Evolutionary conservation across 2,888 invertebrate species (phyloP).

Genomic region (Callyntrura sp.): DNA sequence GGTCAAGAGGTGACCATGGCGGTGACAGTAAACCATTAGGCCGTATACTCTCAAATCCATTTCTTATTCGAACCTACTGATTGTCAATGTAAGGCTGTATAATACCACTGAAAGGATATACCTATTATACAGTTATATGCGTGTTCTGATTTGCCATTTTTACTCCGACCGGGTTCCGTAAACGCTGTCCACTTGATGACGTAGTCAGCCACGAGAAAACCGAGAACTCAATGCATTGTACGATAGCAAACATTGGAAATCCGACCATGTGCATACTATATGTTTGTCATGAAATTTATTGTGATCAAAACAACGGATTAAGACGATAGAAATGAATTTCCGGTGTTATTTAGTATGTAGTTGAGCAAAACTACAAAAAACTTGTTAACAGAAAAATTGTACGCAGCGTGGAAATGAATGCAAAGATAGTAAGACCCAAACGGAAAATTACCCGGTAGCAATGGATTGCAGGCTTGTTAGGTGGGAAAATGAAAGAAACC

Average conservation of each 20-base stretch:
- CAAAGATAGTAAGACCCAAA: slow-evolving; percentile 12
- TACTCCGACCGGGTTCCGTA: too few relatives aligned
- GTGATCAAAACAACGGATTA: slow-evolving; percentile 21
- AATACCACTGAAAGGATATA: background rate
- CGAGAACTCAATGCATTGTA: background rate
- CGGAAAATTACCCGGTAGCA: background rate
- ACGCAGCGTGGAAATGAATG: background rate
- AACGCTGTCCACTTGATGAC: too few relatives aligned
- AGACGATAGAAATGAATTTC: background rate
- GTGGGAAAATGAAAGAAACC: background rate
- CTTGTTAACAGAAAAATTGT: slow-evolving; percentile 33
- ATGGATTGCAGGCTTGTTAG: background rate
- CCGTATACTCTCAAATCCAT: too few relatives aligned
- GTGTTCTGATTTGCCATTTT: slow-evolving; percentile 8
- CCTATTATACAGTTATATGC: background rate
- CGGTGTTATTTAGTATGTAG: slow-evolving; percentile 13
- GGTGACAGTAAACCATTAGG: too few relatives aligned
- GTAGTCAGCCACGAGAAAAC: background rate
- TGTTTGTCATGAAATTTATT: background rate
- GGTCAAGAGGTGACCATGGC: too few relatives aligned
- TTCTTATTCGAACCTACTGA: too few relatives aligned
- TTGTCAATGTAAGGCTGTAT: too few relatives aligned
- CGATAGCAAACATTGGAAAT: slow-evolving; percentile 13
- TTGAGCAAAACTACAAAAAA: slow-evolving; percentile 29
- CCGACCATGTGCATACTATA: slow-evolving; percentile 9